Conservation (phyloP, 2,113 vertebrate genomes). For the Macaca fascicularis region DNA sequence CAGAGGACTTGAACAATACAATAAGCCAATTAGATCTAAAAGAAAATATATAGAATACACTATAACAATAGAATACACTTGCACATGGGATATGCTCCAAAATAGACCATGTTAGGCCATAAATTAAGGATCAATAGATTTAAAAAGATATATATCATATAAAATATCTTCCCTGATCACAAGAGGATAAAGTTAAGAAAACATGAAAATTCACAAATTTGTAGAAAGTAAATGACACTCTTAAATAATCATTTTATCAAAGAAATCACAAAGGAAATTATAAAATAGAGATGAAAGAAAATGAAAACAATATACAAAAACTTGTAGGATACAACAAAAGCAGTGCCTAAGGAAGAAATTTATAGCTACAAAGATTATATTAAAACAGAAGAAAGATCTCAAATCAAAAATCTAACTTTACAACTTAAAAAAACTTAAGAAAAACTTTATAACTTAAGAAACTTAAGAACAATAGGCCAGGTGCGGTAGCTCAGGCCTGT, state of each 20-base stretch:
- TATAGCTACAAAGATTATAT: not conserved
- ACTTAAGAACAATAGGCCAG: not conserved
- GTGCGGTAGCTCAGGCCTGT: too few relatives aligned
- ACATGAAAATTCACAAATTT: not conserved
- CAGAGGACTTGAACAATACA: not conserved
- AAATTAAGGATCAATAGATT: not conserved
- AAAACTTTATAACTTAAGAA: not conserved
- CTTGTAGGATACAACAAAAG: not conserved
- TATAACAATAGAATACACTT: not conserved
- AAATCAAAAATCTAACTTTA: not conserved
- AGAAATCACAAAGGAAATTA: not conserved
- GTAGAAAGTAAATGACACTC: not conserved
- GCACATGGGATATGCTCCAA: not conserved
- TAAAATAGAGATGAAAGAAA: not conserved
- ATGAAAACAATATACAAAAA: not conserved
- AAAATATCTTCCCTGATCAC: not conserved
- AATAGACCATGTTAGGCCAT: not conserved
- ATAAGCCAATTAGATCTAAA: not conserved
- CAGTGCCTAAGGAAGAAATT: not conserved
- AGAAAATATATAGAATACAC: not conserved
- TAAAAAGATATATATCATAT: not conserved
- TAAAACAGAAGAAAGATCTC: not conserved
- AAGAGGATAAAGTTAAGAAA: not conserved
- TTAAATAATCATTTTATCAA: not conserved
- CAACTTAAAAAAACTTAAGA: not conserved